Base-by-base conservation (phyloP, 2,797 vertebrate genomes). In the Eutrigla gurnardus region DNA sequence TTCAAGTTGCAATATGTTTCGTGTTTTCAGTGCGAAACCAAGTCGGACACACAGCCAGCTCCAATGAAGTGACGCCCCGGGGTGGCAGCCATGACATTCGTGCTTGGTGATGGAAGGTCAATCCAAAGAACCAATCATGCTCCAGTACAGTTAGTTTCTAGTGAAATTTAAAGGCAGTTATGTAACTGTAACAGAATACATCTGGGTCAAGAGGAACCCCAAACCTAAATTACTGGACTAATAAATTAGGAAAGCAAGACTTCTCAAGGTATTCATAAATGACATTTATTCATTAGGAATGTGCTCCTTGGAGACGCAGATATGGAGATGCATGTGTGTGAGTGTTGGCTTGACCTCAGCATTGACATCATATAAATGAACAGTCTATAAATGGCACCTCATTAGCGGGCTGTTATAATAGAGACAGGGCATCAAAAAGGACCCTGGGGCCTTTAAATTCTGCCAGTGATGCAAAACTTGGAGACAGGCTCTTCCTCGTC, bases 301-400 rank as follows among this genome's bases (percentile, higher is more conserved):
- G 66, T 80, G 69, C 65, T 71, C 86, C 78, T 78, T 25, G 53
- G 81, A 78, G 86, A 83, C 50, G 66, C 49, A 6, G 14, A 73
- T 70, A 43, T 42, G 63, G 35, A 68, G 66, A 58, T 42, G 40
- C 10, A 9, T 55, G 60, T 45, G 68, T 70, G 73, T 71, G 83
- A 76, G 78, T 73, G 75, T 86, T 80, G 62, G 84, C 67, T 71
- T 87, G 86, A 92, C 90, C 91, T 86, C 61, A 84, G 78, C 85
- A 55, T 71, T 92, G 88, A 92, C 92, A 91, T 92, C 73, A 86
- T 88, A 90, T 88, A 91, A 93, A 93, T 93, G 87, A 90, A 84
- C 62, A 54, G 78, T 50, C 92, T 94, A 93, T 92, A 91, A 90
- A 88, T 88, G 89, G 93, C 92, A 93, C 57, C 91, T 93, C 91